These are phyloP conservation scores for Cosmopolites sordidus DNA, from an alignment of 2,888 invertebrate species.

Conservation along the genomic window DNA sequence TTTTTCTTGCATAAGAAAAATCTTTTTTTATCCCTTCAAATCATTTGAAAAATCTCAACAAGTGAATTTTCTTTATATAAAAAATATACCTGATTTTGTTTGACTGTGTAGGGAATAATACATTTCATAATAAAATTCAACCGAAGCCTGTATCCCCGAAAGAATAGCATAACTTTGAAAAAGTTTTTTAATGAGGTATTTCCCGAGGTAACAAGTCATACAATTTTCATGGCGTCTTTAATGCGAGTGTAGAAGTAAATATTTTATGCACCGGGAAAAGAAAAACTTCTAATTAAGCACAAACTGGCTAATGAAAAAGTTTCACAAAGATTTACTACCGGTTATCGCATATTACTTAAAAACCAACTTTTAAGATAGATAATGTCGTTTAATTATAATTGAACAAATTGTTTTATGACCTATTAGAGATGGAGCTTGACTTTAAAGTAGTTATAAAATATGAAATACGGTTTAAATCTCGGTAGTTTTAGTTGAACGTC, in stretches of 20 bases:
- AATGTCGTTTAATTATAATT: no score
- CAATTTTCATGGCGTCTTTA: constrained; percentile 1
- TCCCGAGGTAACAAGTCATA: not conserved
- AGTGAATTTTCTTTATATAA: no score
- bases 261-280: constrained; percentile 8
- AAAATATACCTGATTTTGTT: no score
- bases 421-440: no score
- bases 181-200: not conserved
- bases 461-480: no score
- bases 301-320: constrained; percentile 10
- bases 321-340: not conserved
- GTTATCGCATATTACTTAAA: not conserved
- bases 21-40: no score
- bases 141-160: not conserved
- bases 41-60: no score
- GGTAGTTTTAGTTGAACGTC: no score
- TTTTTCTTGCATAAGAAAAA: no score
- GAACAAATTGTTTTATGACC: no score
- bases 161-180: not conserved
- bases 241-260: constrained; percentile 5
- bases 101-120: not conserved
- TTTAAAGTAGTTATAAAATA: no score
- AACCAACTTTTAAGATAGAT: no score
- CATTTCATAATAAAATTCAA: not conserved
- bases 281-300: constrained; percentile 9